These are phyloP conservation scores for Arion vulgaris DNA, from an alignment of 1,140 invertebrate species.

Conservation along the genomic window DNA sequence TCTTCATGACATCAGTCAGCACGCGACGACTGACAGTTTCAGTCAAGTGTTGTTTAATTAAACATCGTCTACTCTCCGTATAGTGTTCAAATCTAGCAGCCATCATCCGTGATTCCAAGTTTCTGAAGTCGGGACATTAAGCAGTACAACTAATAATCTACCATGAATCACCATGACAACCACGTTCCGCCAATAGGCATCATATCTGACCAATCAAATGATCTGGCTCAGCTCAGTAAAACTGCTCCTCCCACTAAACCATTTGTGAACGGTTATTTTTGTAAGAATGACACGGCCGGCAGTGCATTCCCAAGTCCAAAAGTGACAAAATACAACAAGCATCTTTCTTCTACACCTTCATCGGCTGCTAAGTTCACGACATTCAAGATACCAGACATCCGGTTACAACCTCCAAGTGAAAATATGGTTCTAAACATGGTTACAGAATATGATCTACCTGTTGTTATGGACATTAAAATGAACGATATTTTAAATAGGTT, in stretches of 20 bases:
- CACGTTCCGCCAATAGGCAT: no score
- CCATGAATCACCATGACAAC: no score
- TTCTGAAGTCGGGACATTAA: no score
- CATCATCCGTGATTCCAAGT: no score
- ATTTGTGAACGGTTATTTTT: background rate
- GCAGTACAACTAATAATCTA: no score
- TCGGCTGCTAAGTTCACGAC: background rate
- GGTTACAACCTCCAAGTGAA: background rate
- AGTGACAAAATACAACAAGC: background rate
- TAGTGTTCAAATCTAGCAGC: no score
- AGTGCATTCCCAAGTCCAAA: background rate
- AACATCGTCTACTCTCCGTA: no score
- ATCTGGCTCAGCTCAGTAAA: background rate
- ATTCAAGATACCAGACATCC: background rate
- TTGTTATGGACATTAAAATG: background rate
- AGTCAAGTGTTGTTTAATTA: no score
- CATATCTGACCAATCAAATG: background rate
- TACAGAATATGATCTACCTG: background rate
- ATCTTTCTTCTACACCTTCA: background rate
- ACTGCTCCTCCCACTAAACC: background rate
- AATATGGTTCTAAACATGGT: background rate
- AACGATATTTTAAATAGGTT: background rate
- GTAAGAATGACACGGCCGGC: background rate
- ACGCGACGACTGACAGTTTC: no score
- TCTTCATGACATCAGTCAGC: no score